These are phyloP conservation scores for Pteruthius melanotis DNA, from an alignment of 2,113 vertebrate species.

Conservation along the genomic window DNA sequence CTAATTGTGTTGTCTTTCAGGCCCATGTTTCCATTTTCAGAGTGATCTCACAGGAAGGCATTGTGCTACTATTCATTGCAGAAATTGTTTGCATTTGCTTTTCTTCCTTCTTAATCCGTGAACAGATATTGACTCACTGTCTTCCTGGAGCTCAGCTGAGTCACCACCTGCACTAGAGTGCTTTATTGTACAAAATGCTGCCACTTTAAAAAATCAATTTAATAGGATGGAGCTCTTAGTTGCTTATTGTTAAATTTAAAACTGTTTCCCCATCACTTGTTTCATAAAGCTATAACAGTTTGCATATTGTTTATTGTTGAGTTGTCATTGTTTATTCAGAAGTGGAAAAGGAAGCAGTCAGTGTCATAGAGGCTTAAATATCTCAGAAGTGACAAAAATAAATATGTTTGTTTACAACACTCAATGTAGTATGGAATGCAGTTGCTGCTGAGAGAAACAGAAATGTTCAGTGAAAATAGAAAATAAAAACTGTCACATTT, in stretches of 20 bases:
- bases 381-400: neutral
- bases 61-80: neutral
- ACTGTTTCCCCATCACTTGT: neutral
- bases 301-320: neutral
- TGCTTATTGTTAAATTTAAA: neutral
- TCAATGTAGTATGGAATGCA: neutral
- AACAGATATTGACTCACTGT: neutral
- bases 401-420: neutral
- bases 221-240: neutral
- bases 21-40: neutral
- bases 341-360: neutral
- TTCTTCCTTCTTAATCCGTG: neutral
- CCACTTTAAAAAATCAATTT: neutral
- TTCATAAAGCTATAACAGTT: neutral
- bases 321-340: neutral
- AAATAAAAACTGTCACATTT: neutral
- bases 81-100: neutral
- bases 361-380: neutral
- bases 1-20: neutral
- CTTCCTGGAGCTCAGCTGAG: neutral
- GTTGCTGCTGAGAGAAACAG: neutral
- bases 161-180: neutral
- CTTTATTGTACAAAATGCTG: neutral
- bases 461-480: neutral
- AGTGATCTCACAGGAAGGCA: neutral